These are phyloP conservation scores for Leuciscus idus DNA, from an alignment of 2,113 vertebrate species.

Conservation along the genomic window DNA sequence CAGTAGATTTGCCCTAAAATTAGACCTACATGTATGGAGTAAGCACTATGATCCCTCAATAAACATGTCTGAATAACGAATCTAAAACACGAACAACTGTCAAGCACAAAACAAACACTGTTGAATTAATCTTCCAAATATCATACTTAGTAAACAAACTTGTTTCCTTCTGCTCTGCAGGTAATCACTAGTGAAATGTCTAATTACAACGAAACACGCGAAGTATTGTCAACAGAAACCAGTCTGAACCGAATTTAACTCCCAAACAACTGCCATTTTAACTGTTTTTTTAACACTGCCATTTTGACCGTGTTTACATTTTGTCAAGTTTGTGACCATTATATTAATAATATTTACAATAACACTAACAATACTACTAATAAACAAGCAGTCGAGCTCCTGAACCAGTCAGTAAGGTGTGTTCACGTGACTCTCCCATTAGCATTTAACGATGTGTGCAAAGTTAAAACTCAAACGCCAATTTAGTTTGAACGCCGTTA, in stretches of 20 bases:
- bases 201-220: background rate
- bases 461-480: background rate
- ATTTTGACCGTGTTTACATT: constrained; percentile 8
- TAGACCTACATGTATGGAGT: background rate
- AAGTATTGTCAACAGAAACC: background rate
- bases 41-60: background rate
- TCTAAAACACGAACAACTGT: background rate
- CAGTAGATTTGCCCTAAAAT: background rate
- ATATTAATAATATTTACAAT: background rate
- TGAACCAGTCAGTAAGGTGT: background rate
- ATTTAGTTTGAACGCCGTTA: background rate
- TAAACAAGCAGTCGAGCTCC: background rate
- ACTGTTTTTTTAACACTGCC: no score
- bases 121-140: background rate
- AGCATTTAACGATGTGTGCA: background rate
- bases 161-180: background rate
- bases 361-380: no score
- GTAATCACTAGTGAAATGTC: background rate
- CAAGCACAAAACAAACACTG: background rate
- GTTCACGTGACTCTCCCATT: background rate
- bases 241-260: background rate
- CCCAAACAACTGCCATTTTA: background rate
- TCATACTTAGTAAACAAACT: background rate
- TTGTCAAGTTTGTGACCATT: background rate
- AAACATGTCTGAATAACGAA: background rate